A percentile compares a stretch with the other conserved stretches of the same genome.
Conservation (phyloP, 1,140 invertebrate genomes). For the Harpegnathos saltator region DNA sequence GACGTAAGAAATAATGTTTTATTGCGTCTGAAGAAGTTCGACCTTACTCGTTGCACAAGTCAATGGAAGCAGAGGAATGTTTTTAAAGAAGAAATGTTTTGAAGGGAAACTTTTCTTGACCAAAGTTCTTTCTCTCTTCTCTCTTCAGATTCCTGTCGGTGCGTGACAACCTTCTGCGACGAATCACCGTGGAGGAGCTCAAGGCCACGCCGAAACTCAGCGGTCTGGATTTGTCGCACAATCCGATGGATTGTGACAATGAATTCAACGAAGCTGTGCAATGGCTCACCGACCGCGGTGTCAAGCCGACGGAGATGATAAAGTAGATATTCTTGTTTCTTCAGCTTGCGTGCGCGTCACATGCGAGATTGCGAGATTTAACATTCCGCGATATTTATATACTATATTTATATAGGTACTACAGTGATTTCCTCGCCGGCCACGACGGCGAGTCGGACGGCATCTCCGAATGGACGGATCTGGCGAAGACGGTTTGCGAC, state of each 20-base stretch:
- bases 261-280: constrained; percentile 83
- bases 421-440: constrained; percentile 62
- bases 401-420: constrained; percentile 49
- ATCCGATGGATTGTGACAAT: constrained; percentile 83
- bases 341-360: not conserved
- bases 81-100: too few relatives aligned
- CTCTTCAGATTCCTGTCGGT: constrained; percentile 79
- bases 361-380: not conserved
- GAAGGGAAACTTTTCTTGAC: too few relatives aligned
- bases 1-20: too few relatives aligned
- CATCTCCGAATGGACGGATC: constrained; percentile 80
- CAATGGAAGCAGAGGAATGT: not conserved
- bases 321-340: constrained; percentile 36
- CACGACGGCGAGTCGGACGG: constrained; percentile 68
- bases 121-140: not conserved
- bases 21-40: too few relatives aligned
- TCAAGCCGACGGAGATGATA: constrained; percentile 78
- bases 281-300: constrained; percentile 82
- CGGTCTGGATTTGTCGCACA: constrained; percentile 82
- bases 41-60: too few relatives aligned
- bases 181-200: constrained; percentile 82
- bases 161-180: constrained; percentile 78
- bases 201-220: constrained; percentile 81
- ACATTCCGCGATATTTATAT: not conserved
- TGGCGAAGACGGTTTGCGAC: constrained; percentile 80